phyloP scores from a whole-genome alignment of 2,113 vertebrate genomes.

The Ramphastos sulfuratus region DNA sequence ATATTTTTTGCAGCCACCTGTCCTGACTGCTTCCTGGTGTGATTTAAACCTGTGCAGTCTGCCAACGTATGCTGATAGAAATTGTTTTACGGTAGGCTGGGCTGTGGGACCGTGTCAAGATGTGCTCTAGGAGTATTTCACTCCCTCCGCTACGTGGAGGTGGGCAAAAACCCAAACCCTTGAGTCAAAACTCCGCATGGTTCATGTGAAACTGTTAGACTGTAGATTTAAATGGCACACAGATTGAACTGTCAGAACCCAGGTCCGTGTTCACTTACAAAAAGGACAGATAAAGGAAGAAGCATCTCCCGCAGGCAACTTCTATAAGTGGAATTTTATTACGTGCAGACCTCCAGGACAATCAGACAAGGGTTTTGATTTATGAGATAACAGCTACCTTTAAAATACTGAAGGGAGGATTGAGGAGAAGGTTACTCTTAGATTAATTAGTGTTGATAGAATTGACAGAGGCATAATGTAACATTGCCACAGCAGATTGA shows the following conservation, averaged over 20 bases:
- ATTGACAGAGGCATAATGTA: neutral
- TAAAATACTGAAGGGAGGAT: neutral
- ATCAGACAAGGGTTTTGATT: constrained; percentile 3
- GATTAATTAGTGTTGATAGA: constrained; percentile 29
- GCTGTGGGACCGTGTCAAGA: neutral
- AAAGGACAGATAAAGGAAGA: neutral
- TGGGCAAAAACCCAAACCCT: neutral
- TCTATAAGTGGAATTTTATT: neutral
- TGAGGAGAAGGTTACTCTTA: constrained; percentile 12
- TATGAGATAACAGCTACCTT: neutral
- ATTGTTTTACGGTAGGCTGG: neutral
- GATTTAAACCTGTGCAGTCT: constrained; percentile 46
- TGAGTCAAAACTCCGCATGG: accelerated
- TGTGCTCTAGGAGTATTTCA: neutral
- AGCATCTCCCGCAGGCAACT: neutral
- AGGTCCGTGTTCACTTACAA: neutral
- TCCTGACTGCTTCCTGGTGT: constrained; percentile 35
- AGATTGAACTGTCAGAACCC: neutral
- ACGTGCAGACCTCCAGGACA: neutral
- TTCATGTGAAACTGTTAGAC: neutral
- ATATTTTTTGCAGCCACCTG: constrained; percentile 37
- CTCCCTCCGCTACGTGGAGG: accelerated
- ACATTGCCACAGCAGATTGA: neutral
- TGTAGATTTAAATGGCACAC: neutral
- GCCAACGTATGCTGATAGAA: neutral